Percentiles rank a stretch among this genome's conserved stretches.
phyloP scores from a whole-genome alignment of 2,888 invertebrate species.

The Erebia epiphron region DNA sequence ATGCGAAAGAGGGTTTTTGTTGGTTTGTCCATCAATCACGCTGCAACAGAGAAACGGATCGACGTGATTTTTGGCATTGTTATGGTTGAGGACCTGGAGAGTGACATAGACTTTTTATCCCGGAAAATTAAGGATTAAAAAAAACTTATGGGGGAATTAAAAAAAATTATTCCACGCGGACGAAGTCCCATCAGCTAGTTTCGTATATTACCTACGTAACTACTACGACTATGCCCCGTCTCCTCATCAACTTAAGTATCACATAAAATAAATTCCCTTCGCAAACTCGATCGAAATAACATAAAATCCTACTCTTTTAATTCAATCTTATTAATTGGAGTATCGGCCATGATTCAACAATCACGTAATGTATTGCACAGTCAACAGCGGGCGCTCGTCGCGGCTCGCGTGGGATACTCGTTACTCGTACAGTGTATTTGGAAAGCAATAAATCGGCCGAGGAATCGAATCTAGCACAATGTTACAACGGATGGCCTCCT shows the following conservation, averaged over 20 bases:
- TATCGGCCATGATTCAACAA: constrained; percentile 9
- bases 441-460: constrained; percentile 15
- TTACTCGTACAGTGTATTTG: constrained; percentile 26
- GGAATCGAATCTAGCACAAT: constrained; percentile 18
- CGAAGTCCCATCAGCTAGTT: no score
- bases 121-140: no score
- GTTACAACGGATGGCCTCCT: constrained; percentile 20
- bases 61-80: no score
- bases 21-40: no score
- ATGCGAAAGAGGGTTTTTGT: background rate
- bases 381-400: no score
- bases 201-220: no score
- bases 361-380: constrained; percentile 12
- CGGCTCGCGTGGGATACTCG: no score
- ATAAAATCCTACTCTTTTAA: background rate
- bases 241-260: background rate
- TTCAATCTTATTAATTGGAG: constrained; percentile 19
- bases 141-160: no score
- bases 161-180: no score
- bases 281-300: background rate
- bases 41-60: no score
- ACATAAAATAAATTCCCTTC: background rate
- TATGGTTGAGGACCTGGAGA: no score
- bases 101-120: no score
- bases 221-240: background rate